phyloP scores from a whole-genome alignment of 2,113 vertebrate species.

The Murina feae region DNA sequence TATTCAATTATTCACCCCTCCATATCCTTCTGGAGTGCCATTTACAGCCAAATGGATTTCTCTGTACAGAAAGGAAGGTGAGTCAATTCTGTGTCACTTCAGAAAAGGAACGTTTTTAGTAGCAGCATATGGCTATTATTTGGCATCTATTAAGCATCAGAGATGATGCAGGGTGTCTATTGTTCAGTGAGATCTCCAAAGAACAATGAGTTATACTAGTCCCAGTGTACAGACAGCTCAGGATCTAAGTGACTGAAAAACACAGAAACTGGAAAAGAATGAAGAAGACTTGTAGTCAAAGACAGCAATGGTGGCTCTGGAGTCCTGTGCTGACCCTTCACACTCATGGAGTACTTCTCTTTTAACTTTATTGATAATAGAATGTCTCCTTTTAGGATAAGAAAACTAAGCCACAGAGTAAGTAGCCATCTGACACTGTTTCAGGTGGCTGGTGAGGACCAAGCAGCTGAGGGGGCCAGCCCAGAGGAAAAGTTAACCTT shows the following conservation, averaged over 20 bases:
- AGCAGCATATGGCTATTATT: background rate
- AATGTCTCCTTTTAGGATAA: background rate
- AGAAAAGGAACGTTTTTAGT: constrained; percentile 2
- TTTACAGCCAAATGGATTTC: background rate
- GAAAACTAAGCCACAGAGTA: background rate
- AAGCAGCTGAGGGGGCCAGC: background rate
- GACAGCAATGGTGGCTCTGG: background rate
- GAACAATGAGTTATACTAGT: background rate
- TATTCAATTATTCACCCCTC: constrained; percentile 24
- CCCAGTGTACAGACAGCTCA: background rate
- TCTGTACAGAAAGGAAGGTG: constrained; percentile 13
- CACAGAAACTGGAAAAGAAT: background rate
- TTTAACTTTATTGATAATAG: background rate
- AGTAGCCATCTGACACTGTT: background rate
- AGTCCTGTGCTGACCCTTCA: background rate
- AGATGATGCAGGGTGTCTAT: background rate
- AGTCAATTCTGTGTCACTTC: constrained; percentile 1
- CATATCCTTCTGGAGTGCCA: background rate
- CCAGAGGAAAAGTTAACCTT: background rate
- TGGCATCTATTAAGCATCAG: constrained; percentile 36
- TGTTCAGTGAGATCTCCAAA: constrained; percentile 5
- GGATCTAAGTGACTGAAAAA: background rate
- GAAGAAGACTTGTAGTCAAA: background rate
- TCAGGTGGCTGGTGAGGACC: background rate
- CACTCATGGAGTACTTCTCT: background rate